Conservation (phyloP, 53 echinoderm and acorn worm species). For the Hippasteria phrygiana region DNA sequence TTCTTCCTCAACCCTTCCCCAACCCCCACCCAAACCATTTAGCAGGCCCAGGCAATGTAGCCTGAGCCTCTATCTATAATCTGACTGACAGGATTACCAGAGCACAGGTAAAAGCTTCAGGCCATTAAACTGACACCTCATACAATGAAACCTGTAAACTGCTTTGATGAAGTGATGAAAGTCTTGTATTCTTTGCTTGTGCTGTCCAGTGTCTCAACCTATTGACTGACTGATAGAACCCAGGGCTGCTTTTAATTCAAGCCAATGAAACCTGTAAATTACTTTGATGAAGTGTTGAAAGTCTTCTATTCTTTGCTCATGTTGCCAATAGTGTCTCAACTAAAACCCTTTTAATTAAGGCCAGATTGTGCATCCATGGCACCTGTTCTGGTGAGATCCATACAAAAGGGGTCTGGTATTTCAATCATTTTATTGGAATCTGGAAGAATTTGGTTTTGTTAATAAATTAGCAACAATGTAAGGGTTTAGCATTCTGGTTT, state of each 20-base stretch:
- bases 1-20: no score
- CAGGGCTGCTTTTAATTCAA: no score
- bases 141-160: conserved; percentile 1
- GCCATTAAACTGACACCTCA: conserved; percentile 51
- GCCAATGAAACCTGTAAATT: conserved; percentile 1
- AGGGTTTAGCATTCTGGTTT: background rate
- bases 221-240: no score
- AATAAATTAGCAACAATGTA: conserved; percentile 21
- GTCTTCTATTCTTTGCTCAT: background rate
- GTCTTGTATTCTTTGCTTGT: background rate
- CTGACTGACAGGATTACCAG: background rate
- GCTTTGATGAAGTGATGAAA: conserved; percentile 8
- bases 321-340: no score
- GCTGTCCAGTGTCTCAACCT: no score
- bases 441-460: background rate
- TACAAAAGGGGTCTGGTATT: background rate
- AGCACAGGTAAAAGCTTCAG: background rate
- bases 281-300: conserved; percentile 7
- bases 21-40: background rate
- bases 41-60: background rate
- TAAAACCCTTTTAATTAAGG: conserved; percentile 33
- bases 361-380: background rate
- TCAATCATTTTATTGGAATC: background rate
- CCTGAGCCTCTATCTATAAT: background rate
- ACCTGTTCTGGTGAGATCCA: conserved; percentile 36